phyloP scores from a whole-genome alignment of 2,797 vertebrate genomes.

The Chiloscyllium punctatum region DNA sequence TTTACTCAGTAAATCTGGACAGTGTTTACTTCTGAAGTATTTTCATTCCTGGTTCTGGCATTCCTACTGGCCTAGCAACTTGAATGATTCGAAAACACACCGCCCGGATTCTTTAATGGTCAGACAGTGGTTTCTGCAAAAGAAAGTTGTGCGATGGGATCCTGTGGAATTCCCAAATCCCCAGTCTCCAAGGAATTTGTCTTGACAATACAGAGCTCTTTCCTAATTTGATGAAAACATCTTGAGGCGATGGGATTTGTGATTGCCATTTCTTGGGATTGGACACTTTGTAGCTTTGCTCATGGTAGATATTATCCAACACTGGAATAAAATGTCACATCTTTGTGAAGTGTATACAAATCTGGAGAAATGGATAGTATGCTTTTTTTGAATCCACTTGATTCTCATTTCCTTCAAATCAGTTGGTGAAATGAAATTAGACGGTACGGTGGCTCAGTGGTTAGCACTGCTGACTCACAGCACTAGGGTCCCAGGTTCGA shows the following conservation, averaged over 20 bases:
- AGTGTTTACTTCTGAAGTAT: neutral
- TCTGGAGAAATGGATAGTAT: neutral
- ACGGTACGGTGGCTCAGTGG: too few species aligned
- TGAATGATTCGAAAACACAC: neutral
- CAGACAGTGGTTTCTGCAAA: too few species aligned
- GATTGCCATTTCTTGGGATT: too few species aligned
- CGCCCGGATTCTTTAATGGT: neutral
- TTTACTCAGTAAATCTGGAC: neutral
- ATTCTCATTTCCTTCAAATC: neutral
- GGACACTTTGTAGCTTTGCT: neutral
- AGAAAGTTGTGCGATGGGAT: too few species aligned
- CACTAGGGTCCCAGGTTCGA: too few species aligned
- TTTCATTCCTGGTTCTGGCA: neutral
- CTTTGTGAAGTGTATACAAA: neutral
- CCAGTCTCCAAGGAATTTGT: too few species aligned
- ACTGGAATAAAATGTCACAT: too few species aligned
- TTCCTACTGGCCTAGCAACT: neutral
- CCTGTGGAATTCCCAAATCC: too few species aligned
- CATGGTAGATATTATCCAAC: neutral
- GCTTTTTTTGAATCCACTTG: neutral
- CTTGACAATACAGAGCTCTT: too few species aligned
- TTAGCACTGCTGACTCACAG: too few species aligned
- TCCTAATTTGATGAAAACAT: too few species aligned
- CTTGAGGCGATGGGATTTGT: too few species aligned
- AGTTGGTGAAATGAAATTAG: neutral